Conservation (phyloP, 2,797 vertebrate genomes). For the Vultur gryphus region DNA sequence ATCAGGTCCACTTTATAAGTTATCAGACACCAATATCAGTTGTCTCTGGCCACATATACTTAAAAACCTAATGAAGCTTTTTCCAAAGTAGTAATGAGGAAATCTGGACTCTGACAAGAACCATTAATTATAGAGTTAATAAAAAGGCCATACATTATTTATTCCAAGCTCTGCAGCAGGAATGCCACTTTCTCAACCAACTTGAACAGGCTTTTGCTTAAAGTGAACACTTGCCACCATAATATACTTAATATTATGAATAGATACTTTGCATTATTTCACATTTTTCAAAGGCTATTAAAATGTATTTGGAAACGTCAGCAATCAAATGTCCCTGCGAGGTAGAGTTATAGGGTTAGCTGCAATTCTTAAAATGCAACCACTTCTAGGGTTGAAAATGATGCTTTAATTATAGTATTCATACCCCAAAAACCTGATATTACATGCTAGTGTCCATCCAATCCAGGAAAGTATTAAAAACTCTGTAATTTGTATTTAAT, state of each 20-base stretch:
- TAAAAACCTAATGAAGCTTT: slow-evolving; percentile 16
- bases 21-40: background rate
- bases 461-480: background rate
- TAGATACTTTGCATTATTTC: background rate
- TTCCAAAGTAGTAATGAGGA: slow-evolving; percentile 34
- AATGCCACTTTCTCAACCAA: slow-evolving; percentile 19
- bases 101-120: slow-evolving; percentile 38
- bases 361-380: background rate
- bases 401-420: background rate
- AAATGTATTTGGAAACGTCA: background rate
- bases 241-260: background rate
- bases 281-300: slow-evolving; percentile 20
- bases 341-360: background rate
- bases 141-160: slow-evolving; percentile 30
- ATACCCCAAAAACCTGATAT: background rate
- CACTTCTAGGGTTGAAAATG: background rate
- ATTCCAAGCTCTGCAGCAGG: slow-evolving; percentile 34
- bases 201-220: slow-evolving; percentile 31
- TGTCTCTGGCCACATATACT: background rate
- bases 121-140: slow-evolving; percentile 51
- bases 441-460: background rate
- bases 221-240: background rate
- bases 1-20: background rate
- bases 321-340: background rate
- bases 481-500: background rate